Percentiles rank a stretch among this genome's conserved stretches.
Conservation (phyloP, 2,113 vertebrate genomes). For the Strigops habroptila region DNA sequence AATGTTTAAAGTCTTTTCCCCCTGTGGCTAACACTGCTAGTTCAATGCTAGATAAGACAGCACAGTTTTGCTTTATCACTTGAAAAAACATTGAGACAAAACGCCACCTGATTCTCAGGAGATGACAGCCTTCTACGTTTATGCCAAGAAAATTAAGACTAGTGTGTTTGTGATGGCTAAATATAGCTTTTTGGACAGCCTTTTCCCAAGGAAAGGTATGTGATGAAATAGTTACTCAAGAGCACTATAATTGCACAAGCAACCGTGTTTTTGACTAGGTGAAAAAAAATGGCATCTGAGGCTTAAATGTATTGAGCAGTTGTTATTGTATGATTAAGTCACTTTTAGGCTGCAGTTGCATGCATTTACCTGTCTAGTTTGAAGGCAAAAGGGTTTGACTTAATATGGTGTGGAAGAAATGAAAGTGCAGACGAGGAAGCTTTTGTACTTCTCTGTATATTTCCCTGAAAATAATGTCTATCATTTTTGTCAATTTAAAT, state of each 20-base stretch:
- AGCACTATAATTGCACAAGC: not conserved
- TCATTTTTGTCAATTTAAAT: not conserved
- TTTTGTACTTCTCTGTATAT: not conserved
- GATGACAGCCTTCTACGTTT: conserved; percentile 43
- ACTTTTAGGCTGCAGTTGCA: not conserved
- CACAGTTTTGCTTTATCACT: conserved; percentile 66
- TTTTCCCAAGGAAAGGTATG: conserved; percentile 13
- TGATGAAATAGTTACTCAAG: conserved; percentile 7
- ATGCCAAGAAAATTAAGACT: conserved; percentile 67
- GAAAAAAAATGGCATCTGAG: not conserved
- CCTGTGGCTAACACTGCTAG: conserved; percentile 39
- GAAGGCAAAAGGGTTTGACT: not conserved
- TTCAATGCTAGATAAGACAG: conserved; percentile 40
- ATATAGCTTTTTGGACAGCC: not conserved
- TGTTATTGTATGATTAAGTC: not conserved
- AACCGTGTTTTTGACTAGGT: not conserved
- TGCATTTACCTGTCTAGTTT: not conserved
- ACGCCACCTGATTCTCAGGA: conserved; percentile 55
- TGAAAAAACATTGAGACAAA: conserved; percentile 65
- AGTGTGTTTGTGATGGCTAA: conserved; percentile 19
- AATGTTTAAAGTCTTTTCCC: conserved; percentile 43
- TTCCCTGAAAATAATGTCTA: not conserved
- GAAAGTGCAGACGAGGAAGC: not conserved
- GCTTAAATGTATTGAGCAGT: not conserved
- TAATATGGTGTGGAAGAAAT: not conserved